Base-by-base conservation (phyloP, 2,888 invertebrate species). In the Hedychridium roseum region DNA sequence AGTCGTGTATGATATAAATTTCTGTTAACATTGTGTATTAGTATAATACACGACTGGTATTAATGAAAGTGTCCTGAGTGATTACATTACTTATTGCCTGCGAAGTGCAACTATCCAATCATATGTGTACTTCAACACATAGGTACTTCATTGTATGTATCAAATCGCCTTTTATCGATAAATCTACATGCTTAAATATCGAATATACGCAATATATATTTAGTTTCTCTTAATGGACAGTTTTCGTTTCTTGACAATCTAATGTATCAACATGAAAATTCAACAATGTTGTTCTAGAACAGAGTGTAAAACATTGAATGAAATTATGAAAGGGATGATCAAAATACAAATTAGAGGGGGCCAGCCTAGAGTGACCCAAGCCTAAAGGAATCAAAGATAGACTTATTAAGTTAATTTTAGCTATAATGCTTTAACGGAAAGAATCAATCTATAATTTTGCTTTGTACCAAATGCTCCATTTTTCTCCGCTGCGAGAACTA, bases 361-460 rank as follows among this genome's bases (percentile, higher is more conserved):
- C 69, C 70, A 71, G 66, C 65, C 57, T 64, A 58, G 71, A 54
- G 72, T 70, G 71, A 65, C 74, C 74, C 71, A 59, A 74, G 76
- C 76, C 77, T 78, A 77, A 77, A 61, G 55, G 71, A 78, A 77
- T 76, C 77, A 77, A 78, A 77, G 64, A 73, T 77, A 76, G 73
- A 76, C 68, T 71, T 72, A 71, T 68, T 61, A 57, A 64, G 62
- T 59, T 70, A 68, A 71, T 65, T 61, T 64, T 70, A 70, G 62
- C 64, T 68, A 51, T 70, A 70, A 66, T 60, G 66, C 61, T 70
- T 64, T 64, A 60, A 65, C 57, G 64, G 66, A 64, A 57, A 68
- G 70, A 72, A 72, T 74, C 68, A 61, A 64, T 73, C 74, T 57
- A 63, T 72, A 71, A 77, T 76, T 77, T 71, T 69, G 73, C 68